Percentiles rank a stretch among this genome's conserved stretches.
phyloP scores from a whole-genome alignment of 2,888 invertebrate genomes.

The Isotomurus palustris region DNA sequence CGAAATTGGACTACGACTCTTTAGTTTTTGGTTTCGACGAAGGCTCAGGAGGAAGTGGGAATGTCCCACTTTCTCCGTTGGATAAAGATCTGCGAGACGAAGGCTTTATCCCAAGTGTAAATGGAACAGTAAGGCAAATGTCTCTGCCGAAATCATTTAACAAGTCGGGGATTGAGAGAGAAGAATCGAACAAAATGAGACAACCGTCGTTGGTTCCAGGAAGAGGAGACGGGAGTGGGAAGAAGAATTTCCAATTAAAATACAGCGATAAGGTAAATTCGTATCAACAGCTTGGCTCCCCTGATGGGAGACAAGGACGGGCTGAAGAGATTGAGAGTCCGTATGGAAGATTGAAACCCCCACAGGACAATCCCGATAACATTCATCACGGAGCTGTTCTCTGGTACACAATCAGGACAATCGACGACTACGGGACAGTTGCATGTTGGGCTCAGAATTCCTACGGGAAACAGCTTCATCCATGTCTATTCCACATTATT shows the following conservation, averaged over 20 bases:
- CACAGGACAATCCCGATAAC: slow-evolving; percentile 47
- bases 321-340: slow-evolving; percentile 64
- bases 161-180: no score
- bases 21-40: neutral
- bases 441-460: slow-evolving; percentile 84
- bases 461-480: slow-evolving; percentile 72
- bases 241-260: no score
- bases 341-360: slow-evolving; percentile 48
- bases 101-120: no score
- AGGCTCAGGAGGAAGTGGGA: neutral
- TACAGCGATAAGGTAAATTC: no score
- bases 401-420: slow-evolving; percentile 56
- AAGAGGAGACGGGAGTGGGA: no score
- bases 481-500: slow-evolving; percentile 75
- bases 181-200: no score
- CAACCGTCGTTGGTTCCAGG: no score
- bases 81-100: no score
- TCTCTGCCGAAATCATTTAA: no score
- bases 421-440: slow-evolving; percentile 70
- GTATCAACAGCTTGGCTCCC: no score
- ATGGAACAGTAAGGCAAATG: no score
- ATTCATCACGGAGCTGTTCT: slow-evolving; percentile 49
- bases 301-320: neutral
- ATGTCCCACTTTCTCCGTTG: neutral
- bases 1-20: neutral